phyloP scores from a whole-genome alignment of 2,888 invertebrate genomes.

The Papilio gigon region DNA sequence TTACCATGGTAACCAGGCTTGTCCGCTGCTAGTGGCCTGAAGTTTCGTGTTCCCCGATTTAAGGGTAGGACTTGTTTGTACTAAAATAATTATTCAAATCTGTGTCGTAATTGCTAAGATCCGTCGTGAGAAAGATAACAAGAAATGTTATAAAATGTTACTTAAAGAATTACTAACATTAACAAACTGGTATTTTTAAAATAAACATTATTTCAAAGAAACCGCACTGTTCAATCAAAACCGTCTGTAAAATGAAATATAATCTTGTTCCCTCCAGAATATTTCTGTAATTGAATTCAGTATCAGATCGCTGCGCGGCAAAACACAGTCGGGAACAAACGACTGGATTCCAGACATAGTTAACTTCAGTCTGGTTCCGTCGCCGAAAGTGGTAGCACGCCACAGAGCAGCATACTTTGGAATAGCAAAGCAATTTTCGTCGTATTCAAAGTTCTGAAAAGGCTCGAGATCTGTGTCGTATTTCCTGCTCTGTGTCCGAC shows the following conservation, averaged over 20 bases:
- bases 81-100: too few species aligned
- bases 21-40: too few species aligned
- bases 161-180: background rate
- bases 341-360: conserved; percentile 3
- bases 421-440: background rate
- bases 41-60: too few species aligned
- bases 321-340: conserved; percentile 13
- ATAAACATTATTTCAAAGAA: background rate
- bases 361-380: conserved; percentile 13
- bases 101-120: too few species aligned
- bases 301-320: conserved; percentile 4
- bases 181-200: background rate
- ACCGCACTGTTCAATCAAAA: background rate
- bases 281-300: conserved; percentile 21
- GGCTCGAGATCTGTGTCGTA: background rate
- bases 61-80: too few species aligned
- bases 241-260: conserved; percentile 1
- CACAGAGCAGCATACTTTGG: conserved; percentile 6
- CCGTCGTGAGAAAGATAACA: too few species aligned
- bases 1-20: too few species aligned
- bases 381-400: background rate
- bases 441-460: background rate
- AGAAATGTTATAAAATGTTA: too few species aligned
- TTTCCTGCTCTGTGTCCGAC: background rate
- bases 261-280: background rate